phyloP scores from a whole-genome alignment of 2,888 invertebrate genomes.

The Steromphala cineraria region DNA sequence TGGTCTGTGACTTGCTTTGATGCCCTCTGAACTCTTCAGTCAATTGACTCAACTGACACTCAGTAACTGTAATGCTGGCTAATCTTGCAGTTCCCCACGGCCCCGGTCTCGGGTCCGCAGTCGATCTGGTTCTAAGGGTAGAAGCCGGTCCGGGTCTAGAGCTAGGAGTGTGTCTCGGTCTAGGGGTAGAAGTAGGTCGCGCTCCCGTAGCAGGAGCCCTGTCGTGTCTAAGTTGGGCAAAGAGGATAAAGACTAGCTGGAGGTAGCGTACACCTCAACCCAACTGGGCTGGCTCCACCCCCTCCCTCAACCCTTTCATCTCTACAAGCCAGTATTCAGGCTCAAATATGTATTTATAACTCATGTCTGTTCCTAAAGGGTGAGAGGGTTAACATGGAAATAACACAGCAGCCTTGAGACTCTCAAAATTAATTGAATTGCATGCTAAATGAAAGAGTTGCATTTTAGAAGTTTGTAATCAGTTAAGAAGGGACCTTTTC shows the following conservation, averaged over 20 bases:
- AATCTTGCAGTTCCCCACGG: conserved; percentile 10
- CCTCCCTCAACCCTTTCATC: no score
- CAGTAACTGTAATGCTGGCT: background rate
- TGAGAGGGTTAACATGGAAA: background rate
- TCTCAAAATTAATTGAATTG: no score
- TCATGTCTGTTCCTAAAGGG: no score
- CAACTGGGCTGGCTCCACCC: background rate
- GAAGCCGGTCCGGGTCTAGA: conserved; percentile 8
- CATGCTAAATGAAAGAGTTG: no score
- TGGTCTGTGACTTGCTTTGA: background rate
- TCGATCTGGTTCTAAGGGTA: background rate
- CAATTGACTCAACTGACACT: background rate
- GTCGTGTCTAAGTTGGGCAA: conserved; percentile 3
- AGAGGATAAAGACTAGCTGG: background rate
- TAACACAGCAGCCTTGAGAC: background rate
- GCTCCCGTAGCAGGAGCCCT: conserved; percentile 2
- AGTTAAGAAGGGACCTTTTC: no score
- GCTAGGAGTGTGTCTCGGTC: background rate
- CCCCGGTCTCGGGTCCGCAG: background rate
- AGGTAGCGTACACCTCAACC: conserved; percentile 5
- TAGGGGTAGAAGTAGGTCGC: conserved; percentile 14
- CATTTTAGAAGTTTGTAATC: no score
- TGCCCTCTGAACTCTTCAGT: background rate
- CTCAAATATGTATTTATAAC: no score
- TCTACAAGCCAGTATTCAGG: no score